phyloP scores from a whole-genome alignment of 2,797 vertebrate genomes.

The Rhodeus uyekii region DNA sequence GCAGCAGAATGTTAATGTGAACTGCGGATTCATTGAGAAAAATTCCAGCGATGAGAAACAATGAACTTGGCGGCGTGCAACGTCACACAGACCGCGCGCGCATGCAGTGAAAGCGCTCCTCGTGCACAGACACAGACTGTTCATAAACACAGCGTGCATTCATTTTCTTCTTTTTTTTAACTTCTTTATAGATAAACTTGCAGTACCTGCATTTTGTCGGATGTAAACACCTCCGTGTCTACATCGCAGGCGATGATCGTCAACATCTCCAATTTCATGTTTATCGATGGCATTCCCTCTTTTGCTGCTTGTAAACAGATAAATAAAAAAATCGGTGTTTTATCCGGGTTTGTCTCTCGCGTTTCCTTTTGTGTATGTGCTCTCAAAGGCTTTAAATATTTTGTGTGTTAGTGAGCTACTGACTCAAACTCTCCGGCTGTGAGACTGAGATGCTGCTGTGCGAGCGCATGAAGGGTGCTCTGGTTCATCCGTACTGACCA shows the following conservation, averaged over 20 bases:
- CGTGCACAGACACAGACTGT: constrained; percentile 39
- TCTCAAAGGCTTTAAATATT: constrained; percentile 1
- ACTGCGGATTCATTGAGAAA: constrained; percentile 80
- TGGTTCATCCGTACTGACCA: constrained; percentile 44
- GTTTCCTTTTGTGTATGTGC: not conserved
- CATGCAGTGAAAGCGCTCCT: constrained; percentile 54
- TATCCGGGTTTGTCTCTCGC: constrained; percentile 17
- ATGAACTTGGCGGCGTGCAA: constrained; percentile 64
- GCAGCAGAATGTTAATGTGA: constrained; percentile 63
- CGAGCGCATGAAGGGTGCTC: constrained; percentile 46
- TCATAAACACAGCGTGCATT: constrained; percentile 36
- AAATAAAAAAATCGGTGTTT: constrained; percentile 48
- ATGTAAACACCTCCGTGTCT: constrained; percentile 81
- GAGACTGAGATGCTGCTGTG: constrained; percentile 33
- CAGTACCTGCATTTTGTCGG: constrained; percentile 83
- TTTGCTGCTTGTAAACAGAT: constrained; percentile 37
- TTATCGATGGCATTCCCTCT: constrained; percentile 83
- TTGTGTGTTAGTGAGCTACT: constrained; percentile 7
- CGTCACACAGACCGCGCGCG: constrained; percentile 57
- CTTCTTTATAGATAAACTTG: constrained; percentile 17
- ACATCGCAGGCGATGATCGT: constrained; percentile 85
- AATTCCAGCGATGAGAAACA: constrained; percentile 56
- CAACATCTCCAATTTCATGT: constrained; percentile 86
- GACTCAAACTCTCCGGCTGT: constrained; percentile 41
- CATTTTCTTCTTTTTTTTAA: not conserved